Evolutionary conservation across 2,888 invertebrate genomes (phyloP).

Genomic region (Lochmaea capreae): DNA sequence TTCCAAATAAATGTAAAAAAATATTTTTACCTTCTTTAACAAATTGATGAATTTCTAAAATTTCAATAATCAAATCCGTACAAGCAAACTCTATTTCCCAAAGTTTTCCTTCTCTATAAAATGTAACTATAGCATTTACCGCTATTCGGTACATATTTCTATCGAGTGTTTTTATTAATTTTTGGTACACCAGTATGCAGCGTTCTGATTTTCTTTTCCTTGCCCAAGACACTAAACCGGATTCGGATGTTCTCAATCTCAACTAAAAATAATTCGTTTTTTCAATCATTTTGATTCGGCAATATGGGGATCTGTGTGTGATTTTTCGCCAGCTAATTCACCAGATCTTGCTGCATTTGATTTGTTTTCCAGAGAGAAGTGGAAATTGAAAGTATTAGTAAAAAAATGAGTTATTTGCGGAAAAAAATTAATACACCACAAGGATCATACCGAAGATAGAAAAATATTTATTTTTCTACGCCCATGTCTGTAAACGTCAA

Average conservation of each 20-base stretch:
- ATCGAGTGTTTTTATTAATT: slow-evolving; percentile 48
- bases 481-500: too few relatives aligned
- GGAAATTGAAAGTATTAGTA: too few relatives aligned
- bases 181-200: slow-evolving; percentile 53
- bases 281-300: neutral
- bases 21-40: slow-evolving; percentile 47
- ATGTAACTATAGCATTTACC: slow-evolving; percentile 60
- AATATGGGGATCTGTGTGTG: neutral
- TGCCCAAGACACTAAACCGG: slow-evolving; percentile 28
- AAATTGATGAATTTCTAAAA: slow-evolving; percentile 54
- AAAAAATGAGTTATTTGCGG: too few relatives aligned
- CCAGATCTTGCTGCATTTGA: too few relatives aligned
- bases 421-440: too few relatives aligned
- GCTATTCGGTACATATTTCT: slow-evolving; percentile 59
- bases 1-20: too few relatives aligned
- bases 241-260: slow-evolving; percentile 39
- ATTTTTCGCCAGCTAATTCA: neutral
- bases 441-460: too few relatives aligned
- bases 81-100: slow-evolving; percentile 65
- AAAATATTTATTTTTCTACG: too few relatives aligned
- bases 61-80: slow-evolving; percentile 57
- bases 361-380: too few relatives aligned
- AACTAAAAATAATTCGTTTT: slow-evolving; percentile 60
- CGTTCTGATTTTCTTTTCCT: slow-evolving; percentile 43
- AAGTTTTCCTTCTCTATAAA: slow-evolving; percentile 61